Percentiles rank a stretch among this genome's conserved stretches.
Evolutionary conservation across 1,140 invertebrate genomes (phyloP).

Genomic region (Drosophila pseudoobscura): DNA sequence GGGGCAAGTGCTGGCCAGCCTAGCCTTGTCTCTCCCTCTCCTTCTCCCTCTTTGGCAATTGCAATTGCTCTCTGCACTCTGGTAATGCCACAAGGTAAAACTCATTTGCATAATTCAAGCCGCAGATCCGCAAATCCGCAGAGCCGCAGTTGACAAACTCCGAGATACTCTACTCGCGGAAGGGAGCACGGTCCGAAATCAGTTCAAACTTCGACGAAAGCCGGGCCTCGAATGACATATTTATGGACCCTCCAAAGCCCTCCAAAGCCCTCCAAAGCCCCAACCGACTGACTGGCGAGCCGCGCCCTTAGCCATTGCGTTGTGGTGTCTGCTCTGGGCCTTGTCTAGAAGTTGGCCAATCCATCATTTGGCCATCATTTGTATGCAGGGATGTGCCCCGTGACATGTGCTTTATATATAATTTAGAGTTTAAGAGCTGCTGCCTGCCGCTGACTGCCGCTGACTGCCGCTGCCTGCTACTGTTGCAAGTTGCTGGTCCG

Average conservation of each 20-base stretch:
- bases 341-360: slow-evolving; percentile 71
- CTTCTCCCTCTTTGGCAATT: slow-evolving; percentile 28
- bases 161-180: background rate
- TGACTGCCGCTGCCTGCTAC: slow-evolving; percentile 61
- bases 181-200: no score
- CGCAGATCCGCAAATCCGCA: background rate
- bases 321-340: slow-evolving; percentile 51
- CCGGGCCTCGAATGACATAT: background rate
- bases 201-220: no score
- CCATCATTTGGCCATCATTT: slow-evolving; percentile 55
- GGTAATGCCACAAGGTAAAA: slow-evolving; percentile 3
- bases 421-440: slow-evolving; percentile 64
- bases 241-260: slow-evolving; percentile 25
- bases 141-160: background rate
- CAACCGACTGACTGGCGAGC: slow-evolving; percentile 23
- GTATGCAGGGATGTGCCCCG: slow-evolving; percentile 72
- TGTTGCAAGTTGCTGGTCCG: slow-evolving; percentile 42
- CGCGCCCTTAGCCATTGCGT: slow-evolving; percentile 50
- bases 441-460: slow-evolving; percentile 2
- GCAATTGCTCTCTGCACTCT: slow-evolving; percentile 16
- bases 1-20: slow-evolving; percentile 45
- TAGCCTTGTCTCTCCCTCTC: background rate
- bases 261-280: background rate
- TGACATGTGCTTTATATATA: slow-evolving; percentile 83
- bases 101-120: slow-evolving; percentile 60